These are phyloP conservation scores for Platysternon megacephalum DNA, from an alignment of 2,113 vertebrate species.

Conservation along the genomic window DNA sequence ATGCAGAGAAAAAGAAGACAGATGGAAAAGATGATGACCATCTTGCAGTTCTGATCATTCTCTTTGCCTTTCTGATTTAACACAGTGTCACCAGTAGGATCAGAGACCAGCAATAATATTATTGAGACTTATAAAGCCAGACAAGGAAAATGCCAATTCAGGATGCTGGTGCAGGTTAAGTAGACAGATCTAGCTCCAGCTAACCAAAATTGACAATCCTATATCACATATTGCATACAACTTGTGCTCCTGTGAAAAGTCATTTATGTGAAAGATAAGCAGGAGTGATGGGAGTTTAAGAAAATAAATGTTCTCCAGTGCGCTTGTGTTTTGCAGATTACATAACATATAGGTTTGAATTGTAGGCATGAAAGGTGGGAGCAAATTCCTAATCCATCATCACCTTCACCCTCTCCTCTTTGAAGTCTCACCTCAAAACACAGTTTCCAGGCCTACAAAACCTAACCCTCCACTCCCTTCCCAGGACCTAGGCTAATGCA, in stretches of 20 bases:
- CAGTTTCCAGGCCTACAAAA: not conserved
- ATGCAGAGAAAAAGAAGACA: not conserved
- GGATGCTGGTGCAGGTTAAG: not conserved
- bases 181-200: not conserved
- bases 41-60: not conserved
- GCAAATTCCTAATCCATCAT: not conserved
- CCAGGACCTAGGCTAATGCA: not conserved
- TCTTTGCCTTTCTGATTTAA: not conserved
- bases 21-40: not conserved
- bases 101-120: not conserved
- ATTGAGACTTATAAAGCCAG: not conserved
- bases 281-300: not conserved
- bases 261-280: not conserved
- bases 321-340: not conserved
- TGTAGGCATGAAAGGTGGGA: not conserved
- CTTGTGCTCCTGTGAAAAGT: not conserved
- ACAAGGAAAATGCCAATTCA: not conserved
- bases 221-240: not conserved
- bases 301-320: not conserved
- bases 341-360: not conserved
- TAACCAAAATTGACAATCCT: not conserved
- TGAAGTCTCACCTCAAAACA: not conserved
- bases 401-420: not conserved
- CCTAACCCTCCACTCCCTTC: not conserved
- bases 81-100: not conserved